Evolutionary conservation across 37 sponge, comb jelly and placozoan genomes (phyloP).

Genomic region (Geodia barretti): DNA sequence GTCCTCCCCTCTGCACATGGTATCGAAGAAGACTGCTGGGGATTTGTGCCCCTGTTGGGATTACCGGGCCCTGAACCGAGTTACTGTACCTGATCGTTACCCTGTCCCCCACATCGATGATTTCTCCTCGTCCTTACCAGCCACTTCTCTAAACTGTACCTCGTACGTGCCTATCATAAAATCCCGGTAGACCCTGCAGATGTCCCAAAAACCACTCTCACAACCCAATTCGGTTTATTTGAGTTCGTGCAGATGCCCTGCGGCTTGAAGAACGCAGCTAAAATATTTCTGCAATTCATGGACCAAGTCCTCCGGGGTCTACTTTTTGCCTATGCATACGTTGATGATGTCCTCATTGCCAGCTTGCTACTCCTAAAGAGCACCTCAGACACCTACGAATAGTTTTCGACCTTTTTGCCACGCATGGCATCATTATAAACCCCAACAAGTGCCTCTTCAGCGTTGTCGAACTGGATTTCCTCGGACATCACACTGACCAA

Average conservation of each 20-base stretch:
- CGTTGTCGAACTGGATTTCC: no score
- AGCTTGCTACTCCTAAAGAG: constrained; percentile 28
- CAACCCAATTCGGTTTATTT: constrained; percentile 9
- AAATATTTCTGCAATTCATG: constrained; percentile 23
- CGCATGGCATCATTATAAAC: constrained; percentile 31
- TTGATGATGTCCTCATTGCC: constrained; percentile 20
- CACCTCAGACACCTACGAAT: constrained; percentile 18
- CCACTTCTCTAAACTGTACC: no score
- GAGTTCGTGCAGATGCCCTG: constrained; percentile 19
- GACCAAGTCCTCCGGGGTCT: constrained; percentile 27
- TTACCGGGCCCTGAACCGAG: constrained; percentile 15
- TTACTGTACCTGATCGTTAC: constrained; percentile 19
- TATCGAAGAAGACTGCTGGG: constrained; percentile 18
- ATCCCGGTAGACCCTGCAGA: constrained; percentile 38
- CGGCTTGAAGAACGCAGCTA: constrained; percentile 27
- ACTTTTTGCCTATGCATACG: no score
- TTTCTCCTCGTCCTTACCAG: constrained; percentile 11
- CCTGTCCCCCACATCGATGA: constrained; percentile 27
- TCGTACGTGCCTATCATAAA: no score
- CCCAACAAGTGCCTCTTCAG: no score
- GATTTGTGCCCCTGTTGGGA: constrained; percentile 24
- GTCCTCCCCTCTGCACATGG: constrained; percentile 49
- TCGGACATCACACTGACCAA: no score
- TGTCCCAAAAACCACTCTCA: constrained; percentile 38
- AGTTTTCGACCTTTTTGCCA: constrained; percentile 11